Conservation (phyloP, 2,888 invertebrate genomes). For the Diploptera punctata region DNA sequence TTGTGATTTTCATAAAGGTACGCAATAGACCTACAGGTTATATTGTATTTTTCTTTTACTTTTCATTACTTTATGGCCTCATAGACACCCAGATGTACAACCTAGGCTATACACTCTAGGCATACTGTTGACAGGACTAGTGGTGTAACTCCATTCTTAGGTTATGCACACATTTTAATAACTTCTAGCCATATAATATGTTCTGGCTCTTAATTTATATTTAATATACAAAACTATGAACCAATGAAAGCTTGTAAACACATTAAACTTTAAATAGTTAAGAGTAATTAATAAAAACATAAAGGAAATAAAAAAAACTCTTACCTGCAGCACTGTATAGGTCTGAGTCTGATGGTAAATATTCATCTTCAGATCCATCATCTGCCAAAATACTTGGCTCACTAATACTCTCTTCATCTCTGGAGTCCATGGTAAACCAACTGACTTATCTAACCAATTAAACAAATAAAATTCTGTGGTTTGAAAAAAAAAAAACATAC, state of each 20-base stretch:
- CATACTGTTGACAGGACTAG: background rate
- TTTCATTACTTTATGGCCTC: background rate
- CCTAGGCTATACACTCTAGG: background rate
- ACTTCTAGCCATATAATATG: background rate
- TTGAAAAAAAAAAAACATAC: background rate
- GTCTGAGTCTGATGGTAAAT: background rate
- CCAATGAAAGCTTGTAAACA: background rate
- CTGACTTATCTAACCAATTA: background rate
- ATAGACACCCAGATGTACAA: background rate
- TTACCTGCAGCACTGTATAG: background rate
- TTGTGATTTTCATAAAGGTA: background rate
- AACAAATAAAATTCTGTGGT: background rate
- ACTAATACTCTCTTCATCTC: background rate
- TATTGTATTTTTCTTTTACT: background rate
- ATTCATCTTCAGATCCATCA: background rate
- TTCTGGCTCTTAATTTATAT: background rate
- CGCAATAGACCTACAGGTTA: background rate
- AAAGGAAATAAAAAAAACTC: background rate
- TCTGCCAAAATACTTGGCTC: background rate
- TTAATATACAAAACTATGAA: background rate
- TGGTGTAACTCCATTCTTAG: background rate
- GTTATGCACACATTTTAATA: too few species aligned
- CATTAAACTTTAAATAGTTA: background rate
- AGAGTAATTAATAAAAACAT: background rate
- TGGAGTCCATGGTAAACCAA: conserved; percentile 3